These are phyloP conservation scores for Ailurus styani DNA, from an alignment of 2,113 vertebrate species.

Conservation along the genomic window DNA sequence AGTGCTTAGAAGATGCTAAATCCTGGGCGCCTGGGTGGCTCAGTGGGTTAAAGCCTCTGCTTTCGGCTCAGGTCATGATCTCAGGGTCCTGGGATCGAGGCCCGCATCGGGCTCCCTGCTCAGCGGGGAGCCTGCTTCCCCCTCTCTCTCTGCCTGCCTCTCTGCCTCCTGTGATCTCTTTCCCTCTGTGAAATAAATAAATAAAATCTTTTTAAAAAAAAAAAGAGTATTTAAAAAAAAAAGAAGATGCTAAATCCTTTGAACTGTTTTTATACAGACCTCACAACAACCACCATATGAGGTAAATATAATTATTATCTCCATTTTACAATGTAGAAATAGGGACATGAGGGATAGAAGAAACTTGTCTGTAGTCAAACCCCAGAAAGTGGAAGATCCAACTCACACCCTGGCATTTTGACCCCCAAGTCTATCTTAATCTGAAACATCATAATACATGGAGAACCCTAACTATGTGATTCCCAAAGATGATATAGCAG, in stretches of 20 bases:
- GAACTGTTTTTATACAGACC: neutral
- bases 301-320: neutral
- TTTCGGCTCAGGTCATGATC: no score
- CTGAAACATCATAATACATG: neutral
- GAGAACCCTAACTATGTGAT: neutral
- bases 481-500: neutral
- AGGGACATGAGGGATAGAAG: neutral
- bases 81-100: no score
- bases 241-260: neutral
- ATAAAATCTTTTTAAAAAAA: no score
- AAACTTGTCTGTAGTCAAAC: neutral
- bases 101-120: no score
- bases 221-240: no score
- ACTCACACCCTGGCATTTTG: neutral
- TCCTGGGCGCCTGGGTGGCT: no score
- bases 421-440: neutral
- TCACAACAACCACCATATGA: neutral
- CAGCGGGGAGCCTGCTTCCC: no score
- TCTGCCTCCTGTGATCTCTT: no score
- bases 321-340: neutral
- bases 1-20: neutral
- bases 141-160: no score
- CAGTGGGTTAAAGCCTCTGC: no score
- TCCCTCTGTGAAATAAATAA: no score
- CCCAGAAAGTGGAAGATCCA: neutral